phyloP scores from a whole-genome alignment of 2,888 invertebrate genomes.

The Portevinia maculata region DNA sequence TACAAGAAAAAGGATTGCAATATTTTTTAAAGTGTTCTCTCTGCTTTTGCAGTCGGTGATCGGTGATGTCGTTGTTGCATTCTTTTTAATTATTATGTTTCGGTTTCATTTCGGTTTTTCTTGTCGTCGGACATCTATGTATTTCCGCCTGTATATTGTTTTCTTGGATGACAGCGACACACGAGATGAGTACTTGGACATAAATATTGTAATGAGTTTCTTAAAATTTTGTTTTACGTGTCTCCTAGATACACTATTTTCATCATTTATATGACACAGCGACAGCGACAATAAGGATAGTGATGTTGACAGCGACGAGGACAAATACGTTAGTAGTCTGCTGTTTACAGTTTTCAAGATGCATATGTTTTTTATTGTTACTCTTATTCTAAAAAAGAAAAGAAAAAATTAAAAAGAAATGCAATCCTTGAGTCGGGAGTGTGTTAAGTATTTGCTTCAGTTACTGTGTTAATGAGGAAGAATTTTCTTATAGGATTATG shows the following conservation, averaged over 20 bases:
- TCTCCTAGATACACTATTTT: conserved; percentile 44
- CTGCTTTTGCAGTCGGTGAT: conserved; percentile 2
- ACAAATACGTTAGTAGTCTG: conserved; percentile 39
- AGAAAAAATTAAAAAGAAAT: conserved; percentile 18
- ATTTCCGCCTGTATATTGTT: conserved; percentile 34
- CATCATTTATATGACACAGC: conserved; percentile 39
- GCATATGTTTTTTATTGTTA: conserved; percentile 29
- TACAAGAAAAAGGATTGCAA: neutral
- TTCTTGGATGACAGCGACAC: conserved; percentile 24
- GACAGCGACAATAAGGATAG: conserved; percentile 36
- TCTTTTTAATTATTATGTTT: conserved; percentile 57
- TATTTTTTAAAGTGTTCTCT: conserved; percentile 1
- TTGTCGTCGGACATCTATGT: conserved; percentile 44
- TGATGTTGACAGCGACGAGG: conserved; percentile 35
- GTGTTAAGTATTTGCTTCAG: conserved; percentile 62
- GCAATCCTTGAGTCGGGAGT: conserved; percentile 51
- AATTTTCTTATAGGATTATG: neutral
- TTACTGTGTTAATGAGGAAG: conserved; percentile 61
- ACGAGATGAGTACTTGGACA: conserved; percentile 36
- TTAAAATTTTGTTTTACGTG: conserved; percentile 58
- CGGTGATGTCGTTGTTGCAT: conserved; percentile 19
- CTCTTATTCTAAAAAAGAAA: conserved; percentile 19
- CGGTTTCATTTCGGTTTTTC: conserved; percentile 54
- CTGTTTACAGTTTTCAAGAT: conserved; percentile 33
- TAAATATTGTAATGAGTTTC: conserved; percentile 70